A percentile compares a stretch with the other conserved stretches of the same genome.
phyloP scores from a whole-genome alignment of 37 sponge, comb jelly and placozoan species.

The Cladorhizidae sp. region DNA sequence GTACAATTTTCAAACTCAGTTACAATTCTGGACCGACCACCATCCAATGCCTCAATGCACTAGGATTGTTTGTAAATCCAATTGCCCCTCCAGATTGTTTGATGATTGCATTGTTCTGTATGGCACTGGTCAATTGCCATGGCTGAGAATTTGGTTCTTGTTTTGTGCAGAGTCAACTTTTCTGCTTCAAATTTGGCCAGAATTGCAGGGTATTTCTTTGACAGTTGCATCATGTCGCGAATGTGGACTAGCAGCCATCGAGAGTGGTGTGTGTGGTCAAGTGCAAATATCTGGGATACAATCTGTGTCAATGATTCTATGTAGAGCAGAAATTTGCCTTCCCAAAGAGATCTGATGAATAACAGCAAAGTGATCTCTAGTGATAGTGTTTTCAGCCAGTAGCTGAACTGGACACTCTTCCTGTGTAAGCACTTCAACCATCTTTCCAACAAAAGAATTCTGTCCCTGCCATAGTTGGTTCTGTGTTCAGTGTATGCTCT shows the following conservation, averaged over 20 bases:
- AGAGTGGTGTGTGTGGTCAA: constrained; percentile 11
- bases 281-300: constrained; percentile 3
- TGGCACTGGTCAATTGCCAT: constrained; percentile 44
- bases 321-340: constrained; percentile 35
- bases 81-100: constrained; percentile 35
- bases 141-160: constrained; percentile 10
- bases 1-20: too few relatives aligned
- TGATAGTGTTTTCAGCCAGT: constrained; percentile 35
- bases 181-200: neutral
- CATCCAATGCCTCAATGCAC: too few relatives aligned
- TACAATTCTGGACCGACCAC: too few relatives aligned
- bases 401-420: constrained; percentile 8
- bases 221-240: constrained; percentile 1
- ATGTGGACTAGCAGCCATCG: constrained; percentile 11
- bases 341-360: constrained; percentile 30
- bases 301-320: neutral
- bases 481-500: neutral
- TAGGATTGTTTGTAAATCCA: constrained; percentile 19
- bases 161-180: constrained; percentile 1
- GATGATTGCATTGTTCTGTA: constrained; percentile 28
- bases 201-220: neutral
- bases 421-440: neutral
- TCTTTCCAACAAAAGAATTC: neutral
- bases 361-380: constrained; percentile 25
- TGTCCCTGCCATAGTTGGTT: neutral